Evolutionary conservation across 2,797 vertebrate species (phyloP).

Genomic region (Syngnathus rostellatus): DNA sequence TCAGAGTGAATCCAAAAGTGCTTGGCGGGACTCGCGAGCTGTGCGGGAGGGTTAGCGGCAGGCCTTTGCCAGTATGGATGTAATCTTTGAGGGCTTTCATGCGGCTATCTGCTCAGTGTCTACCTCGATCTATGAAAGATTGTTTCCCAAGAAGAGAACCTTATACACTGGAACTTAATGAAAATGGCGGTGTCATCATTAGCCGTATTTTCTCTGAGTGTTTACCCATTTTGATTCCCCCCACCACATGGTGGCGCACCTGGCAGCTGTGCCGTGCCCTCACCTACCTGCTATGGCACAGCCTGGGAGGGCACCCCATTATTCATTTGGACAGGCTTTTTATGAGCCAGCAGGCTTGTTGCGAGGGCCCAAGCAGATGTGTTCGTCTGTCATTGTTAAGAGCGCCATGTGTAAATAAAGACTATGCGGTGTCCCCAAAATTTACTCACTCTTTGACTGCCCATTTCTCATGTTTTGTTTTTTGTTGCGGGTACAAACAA

Average conservation of each 20-base stretch:
- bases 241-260: not conserved
- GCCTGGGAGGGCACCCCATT: not conserved
- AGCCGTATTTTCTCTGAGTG: not conserved
- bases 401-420: not conserved
- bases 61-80: slow-evolving; percentile 45
- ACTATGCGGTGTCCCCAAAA: not conserved
- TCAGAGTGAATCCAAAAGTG: slow-evolving; percentile 18
- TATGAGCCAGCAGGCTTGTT: not conserved
- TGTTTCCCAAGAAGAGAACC: not conserved
- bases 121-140: not conserved
- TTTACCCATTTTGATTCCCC: not conserved
- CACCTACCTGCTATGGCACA: not conserved
- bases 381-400: not conserved
- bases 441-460: not conserved
- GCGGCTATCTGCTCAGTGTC: slow-evolving; percentile 25
- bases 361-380: not conserved
- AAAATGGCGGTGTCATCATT: not conserved
- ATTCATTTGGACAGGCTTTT: not conserved
- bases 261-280: not conserved
- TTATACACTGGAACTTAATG: not conserved
- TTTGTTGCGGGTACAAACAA: not conserved
- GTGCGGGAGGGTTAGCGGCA: slow-evolving; percentile 23
- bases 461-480: not conserved
- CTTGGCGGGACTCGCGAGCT: slow-evolving; percentile 27
- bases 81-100: slow-evolving; percentile 35